Conservation (phyloP, 2,888 invertebrate species). For the Scaptomyza reducta region DNA sequence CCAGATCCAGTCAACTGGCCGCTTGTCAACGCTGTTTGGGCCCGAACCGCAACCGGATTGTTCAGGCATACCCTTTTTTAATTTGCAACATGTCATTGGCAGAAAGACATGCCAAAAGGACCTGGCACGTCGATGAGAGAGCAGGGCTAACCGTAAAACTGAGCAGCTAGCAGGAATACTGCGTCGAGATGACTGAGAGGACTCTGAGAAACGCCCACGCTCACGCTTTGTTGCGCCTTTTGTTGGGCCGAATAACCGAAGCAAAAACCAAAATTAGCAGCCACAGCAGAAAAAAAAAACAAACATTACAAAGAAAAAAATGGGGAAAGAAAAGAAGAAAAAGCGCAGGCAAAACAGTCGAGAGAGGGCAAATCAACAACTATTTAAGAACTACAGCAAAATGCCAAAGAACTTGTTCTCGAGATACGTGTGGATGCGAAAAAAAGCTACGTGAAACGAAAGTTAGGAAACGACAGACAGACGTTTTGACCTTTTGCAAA, state of each 20-base stretch:
- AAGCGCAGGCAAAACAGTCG: constrained; percentile 54
- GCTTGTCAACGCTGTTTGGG: constrained; percentile 41
- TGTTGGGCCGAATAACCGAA: constrained; percentile 60
- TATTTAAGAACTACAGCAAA: constrained; percentile 27
- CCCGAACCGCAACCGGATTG: constrained; percentile 71
- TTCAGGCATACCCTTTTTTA: constrained; percentile 79
- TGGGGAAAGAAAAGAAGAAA: constrained; percentile 26
- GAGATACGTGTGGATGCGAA: not conserved
- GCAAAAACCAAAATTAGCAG: constrained; percentile 77
- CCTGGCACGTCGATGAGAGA: constrained; percentile 55
- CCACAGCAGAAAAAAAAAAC: constrained; percentile 42
- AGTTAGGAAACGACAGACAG: not conserved
- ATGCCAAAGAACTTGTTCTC: constrained; percentile 1
- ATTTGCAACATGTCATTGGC: constrained; percentile 80
- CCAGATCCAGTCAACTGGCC: constrained; percentile 11
- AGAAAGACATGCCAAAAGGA: constrained; percentile 77
- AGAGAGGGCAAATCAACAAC: constrained; percentile 43
- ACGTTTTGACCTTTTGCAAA: constrained; percentile 18
- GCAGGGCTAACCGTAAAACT: constrained; percentile 22
- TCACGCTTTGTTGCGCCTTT: constrained; percentile 75
- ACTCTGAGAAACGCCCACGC: constrained; percentile 32
- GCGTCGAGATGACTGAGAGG: not conserved
- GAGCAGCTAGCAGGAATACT: constrained; percentile 1
- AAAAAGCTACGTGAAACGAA: not conserved
- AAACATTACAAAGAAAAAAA: constrained; percentile 19